Percentiles rank a stretch among this genome's conserved stretches.
Evolutionary conservation across 2,797 vertebrate species (phyloP).

Genomic region (Hemitrygon akajei): DNA sequence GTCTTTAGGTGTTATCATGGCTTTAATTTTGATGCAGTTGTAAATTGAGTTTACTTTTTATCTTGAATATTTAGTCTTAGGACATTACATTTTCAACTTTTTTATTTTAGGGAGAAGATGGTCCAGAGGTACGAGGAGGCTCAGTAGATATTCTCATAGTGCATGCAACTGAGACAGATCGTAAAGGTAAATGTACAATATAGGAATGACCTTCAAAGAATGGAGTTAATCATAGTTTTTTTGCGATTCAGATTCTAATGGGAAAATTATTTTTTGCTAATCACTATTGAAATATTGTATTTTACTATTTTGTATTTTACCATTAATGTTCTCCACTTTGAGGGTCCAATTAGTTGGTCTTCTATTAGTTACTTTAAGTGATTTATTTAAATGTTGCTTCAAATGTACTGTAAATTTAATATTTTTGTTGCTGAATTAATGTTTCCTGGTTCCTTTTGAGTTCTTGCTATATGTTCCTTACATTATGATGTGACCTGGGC

Average conservation of each 20-base stretch:
- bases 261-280: background rate
- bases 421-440: background rate
- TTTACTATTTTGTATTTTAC: background rate
- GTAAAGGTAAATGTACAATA: constrained; percentile 73
- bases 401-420: background rate
- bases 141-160: constrained; percentile 91
- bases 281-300: background rate
- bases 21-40: background rate
- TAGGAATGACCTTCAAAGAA: background rate
- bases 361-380: background rate
- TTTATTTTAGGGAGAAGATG: constrained; percentile 77
- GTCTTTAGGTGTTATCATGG: background rate
- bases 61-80: background rate
- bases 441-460: background rate
- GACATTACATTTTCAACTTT: background rate
- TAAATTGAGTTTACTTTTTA: background rate
- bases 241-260: background rate
- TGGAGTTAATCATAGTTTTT: background rate
- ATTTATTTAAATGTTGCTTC: background rate
- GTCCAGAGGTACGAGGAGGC: constrained; percentile 90
- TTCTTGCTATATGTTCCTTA: background rate
- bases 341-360: background rate
- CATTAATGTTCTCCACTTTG: background rate
- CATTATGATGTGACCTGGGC: too few relatives aligned
- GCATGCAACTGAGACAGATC: constrained; percentile 91